Conservation (phyloP, 1,140 invertebrate genomes). For the Magallana gigas region DNA sequence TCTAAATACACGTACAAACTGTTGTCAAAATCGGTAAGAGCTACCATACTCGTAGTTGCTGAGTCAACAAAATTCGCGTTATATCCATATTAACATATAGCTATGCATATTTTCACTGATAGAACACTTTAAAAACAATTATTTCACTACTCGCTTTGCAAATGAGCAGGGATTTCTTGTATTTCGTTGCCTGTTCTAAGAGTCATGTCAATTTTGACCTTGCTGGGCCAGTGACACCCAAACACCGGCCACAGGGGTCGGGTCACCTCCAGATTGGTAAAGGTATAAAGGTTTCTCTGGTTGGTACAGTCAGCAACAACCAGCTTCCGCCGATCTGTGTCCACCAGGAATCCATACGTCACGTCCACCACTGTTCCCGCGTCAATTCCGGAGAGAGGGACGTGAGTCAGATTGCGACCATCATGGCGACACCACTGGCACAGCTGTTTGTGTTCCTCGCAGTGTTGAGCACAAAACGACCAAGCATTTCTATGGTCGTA, state of each 20-base stretch:
- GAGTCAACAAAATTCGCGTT: too few species aligned
- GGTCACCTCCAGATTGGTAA: slow-evolving; percentile 48
- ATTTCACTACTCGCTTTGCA: neutral
- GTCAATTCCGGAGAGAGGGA: slow-evolving; percentile 47
- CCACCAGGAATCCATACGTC: slow-evolving; percentile 61
- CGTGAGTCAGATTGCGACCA: slow-evolving; percentile 55
- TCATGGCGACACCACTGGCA: slow-evolving; percentile 63
- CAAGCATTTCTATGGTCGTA: slow-evolving; percentile 63
- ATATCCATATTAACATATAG: too few species aligned
- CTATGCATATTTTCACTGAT: too few species aligned
- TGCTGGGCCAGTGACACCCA: slow-evolving; percentile 66
- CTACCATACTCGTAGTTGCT: too few species aligned
- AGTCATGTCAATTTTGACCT: slow-evolving; percentile 61
- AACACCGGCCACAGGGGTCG: slow-evolving; percentile 63
- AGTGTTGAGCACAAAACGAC: slow-evolving; percentile 65
- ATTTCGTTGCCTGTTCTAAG: slow-evolving; percentile 58
- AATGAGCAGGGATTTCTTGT: slow-evolving; percentile 26
- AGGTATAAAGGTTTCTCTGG: slow-evolving; percentile 56
- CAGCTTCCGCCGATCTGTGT: slow-evolving; percentile 55
- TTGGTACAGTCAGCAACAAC: slow-evolving; percentile 56
- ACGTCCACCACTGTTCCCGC: slow-evolving; percentile 46
- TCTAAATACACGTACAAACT: too few species aligned
- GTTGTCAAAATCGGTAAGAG: too few species aligned
- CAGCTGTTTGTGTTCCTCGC: slow-evolving; percentile 62
- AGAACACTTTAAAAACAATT: too few species aligned